Base-by-base conservation (phyloP, 2,113 vertebrate genomes). In the Actenoides lindsayi region DNA sequence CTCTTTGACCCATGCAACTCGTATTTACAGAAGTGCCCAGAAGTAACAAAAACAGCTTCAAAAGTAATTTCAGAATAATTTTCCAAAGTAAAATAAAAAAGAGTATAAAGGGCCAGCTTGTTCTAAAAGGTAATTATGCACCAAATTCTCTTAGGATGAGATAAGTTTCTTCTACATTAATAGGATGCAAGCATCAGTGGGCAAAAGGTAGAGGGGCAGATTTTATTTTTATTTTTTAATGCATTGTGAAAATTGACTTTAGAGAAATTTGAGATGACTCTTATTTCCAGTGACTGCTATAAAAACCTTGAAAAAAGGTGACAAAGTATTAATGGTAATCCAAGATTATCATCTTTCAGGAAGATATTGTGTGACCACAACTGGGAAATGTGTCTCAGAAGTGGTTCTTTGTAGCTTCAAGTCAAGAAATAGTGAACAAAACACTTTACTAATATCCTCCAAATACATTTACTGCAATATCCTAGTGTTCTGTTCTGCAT, bases 401-500 rank as follows among this genome's bases (percentile, higher is more conserved):
- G 59, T 77, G 28, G 51, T 80, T 94, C 64, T 37, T 89, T 77
- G 41, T 73, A 93, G 59, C 67, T 94, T 95, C 71, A 85, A 91
- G 78, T 82, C 67, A 96, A 96, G 92, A 88, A 89, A 96, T 12
- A 89, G 4, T 0, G 11, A 88, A 91, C 46, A 93, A 97, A 89
- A 87, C 85, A 93, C 62, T 84, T 95, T 54, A 62, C 16, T 73
- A 93, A 73, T 86, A 97, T 94, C 63, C 76, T 59, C n/a, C 89
- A 54, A 92, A 92, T 63, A 88, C 68, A 39, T 94, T 95, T 97
- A 96, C 83, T 96, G 69, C 48, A 96, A 93, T 54, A 57, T 89
- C 89, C 82, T 64, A 69, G 27, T 92, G 48, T 54, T 98, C 93
- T 94, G 48, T 96, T 97, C 88, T 94, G 76, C 91, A 84, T 95